Evolutionary conservation across 2,113 vertebrate genomes (phyloP).

Genomic region (Pollimyrus isidori): DNA sequence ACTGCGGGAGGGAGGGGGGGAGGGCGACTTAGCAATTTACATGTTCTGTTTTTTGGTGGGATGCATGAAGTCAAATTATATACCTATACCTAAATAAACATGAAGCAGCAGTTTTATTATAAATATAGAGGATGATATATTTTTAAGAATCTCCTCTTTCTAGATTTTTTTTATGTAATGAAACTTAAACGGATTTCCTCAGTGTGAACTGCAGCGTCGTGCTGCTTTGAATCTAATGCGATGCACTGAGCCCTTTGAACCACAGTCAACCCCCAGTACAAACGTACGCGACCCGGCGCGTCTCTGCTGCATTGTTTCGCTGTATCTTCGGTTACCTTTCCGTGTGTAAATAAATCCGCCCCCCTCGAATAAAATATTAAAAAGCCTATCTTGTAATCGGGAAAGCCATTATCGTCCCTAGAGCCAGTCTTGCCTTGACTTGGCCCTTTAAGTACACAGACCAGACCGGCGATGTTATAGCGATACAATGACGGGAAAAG

Average conservation of each 20-base stretch:
- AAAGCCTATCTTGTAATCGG: conserved; percentile 51
- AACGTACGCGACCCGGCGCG: background rate
- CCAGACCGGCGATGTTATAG: background rate
- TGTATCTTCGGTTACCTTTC: conserved; percentile 43
- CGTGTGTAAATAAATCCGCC: conserved; percentile 28
- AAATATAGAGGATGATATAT: background rate
- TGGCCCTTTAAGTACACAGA: conserved; percentile 1
- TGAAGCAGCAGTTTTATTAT: background rate
- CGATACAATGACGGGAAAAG: background rate
- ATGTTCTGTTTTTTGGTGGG: background rate
- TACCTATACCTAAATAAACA: background rate
- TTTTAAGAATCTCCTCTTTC: background rate
- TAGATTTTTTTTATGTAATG: background rate
- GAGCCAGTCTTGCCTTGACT: background rate
- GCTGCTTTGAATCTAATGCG: conserved; percentile 2
- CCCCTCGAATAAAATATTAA: conserved; percentile 53
- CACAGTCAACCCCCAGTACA: background rate
- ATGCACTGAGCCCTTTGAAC: background rate
- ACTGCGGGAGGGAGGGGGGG: background rate
- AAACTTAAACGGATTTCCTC: background rate
- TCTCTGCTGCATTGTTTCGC: background rate
- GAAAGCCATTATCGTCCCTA: conserved; percentile 28
- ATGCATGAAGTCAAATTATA: background rate
- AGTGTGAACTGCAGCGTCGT: background rate
- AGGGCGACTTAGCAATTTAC: background rate